These are phyloP conservation scores for Plectropomus leopardus DNA, from an alignment of 2,113 vertebrate genomes.

Conservation along the genomic window DNA sequence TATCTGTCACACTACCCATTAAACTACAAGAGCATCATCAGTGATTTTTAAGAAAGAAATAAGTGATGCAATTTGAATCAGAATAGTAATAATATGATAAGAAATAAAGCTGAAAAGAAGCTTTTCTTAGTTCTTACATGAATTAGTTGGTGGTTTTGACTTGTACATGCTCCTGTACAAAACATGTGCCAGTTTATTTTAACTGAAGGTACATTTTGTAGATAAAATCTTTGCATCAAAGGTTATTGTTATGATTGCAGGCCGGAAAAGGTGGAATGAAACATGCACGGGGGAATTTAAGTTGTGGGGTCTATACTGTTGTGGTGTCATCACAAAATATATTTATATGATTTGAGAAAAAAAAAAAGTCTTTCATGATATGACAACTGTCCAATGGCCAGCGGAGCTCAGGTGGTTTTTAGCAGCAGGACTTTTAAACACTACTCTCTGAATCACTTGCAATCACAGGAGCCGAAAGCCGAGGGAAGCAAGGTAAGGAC, in stretches of 20 bases:
- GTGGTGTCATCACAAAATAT: not conserved
- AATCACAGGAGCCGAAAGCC: conserved; percentile 87
- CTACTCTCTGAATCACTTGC: conserved; percentile 88
- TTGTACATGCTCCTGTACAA: too few species aligned
- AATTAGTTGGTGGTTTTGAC: not conserved
- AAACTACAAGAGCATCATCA: not conserved
- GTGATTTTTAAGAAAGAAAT: not conserved
- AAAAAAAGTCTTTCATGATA: conserved; percentile 1
- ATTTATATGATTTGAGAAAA: not conserved
- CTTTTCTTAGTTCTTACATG: not conserved
- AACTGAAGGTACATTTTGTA: not conserved
- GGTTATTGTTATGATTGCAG: not conserved
- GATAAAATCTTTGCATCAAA: not conserved
- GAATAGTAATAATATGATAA: not conserved
- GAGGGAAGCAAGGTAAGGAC: conserved; percentile 87
- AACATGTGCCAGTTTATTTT: not conserved
- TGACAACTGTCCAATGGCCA: conserved; percentile 30
- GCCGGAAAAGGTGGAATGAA: not conserved
- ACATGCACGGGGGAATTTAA: not conserved
- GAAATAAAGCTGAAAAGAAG: not conserved
- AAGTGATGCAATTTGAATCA: not conserved
- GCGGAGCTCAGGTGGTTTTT: conserved; percentile 61
- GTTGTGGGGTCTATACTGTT: not conserved
- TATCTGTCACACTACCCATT: not conserved
- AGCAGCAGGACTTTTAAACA: conserved; percentile 81